Evolutionary conservation across 2,797 vertebrate genomes (phyloP).

Genomic region (Sorex maritimensis): DNA sequence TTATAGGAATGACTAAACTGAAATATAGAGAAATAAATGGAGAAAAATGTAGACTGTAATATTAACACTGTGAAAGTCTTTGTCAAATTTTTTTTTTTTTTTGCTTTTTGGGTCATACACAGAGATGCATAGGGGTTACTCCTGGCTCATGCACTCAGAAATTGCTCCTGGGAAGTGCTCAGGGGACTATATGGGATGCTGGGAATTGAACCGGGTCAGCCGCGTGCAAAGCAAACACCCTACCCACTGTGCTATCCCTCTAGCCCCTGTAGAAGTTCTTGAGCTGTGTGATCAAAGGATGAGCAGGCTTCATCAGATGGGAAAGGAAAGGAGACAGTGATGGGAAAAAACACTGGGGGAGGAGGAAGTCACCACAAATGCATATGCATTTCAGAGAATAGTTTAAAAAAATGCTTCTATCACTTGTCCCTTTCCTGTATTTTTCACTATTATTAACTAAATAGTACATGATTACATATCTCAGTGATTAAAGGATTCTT

Average conservation of each 20-base stretch:
- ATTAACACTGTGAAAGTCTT: background rate
- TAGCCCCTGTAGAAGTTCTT: background rate
- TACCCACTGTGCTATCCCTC: no score
- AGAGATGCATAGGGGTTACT: no score
- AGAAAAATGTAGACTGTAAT: background rate
- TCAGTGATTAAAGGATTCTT: conserved; percentile 23
- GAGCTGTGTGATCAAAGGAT: background rate
- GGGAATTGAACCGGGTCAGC: no score
- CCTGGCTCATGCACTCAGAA: no score
- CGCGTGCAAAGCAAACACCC: no score
- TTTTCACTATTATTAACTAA: conserved; percentile 28
- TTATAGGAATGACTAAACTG: background rate
- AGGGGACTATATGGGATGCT: no score
- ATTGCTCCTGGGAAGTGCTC: background rate
- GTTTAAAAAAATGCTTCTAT: background rate
- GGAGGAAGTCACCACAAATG: background rate
- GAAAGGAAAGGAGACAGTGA: background rate
- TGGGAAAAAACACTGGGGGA: background rate
- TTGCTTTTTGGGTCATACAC: no score
- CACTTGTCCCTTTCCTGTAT: background rate
- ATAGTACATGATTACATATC: background rate
- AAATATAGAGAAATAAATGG: background rate
- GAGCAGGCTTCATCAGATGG: background rate
- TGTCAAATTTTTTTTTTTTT: no score
- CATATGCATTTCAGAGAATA: background rate